Base-by-base conservation (phyloP, 2,797 vertebrate genomes). In the Champsocephalus gunnari region DNA sequence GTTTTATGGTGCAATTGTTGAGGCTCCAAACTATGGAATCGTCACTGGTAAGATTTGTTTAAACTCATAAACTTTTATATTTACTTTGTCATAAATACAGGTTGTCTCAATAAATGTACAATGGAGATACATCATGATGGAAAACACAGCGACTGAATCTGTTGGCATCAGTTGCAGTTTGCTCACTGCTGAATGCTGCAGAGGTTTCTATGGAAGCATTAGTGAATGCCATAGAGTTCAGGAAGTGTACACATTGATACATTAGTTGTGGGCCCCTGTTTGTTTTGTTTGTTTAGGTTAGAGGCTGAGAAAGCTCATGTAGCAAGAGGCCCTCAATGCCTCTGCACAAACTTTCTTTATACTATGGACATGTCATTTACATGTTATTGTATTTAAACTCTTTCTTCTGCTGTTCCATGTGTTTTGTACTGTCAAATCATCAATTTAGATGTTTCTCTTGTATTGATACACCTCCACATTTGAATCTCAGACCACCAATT, bases 11-110 rank as follows among this genome's bases (percentile, higher is more conserved):
- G 98, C 97, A 0, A 87, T 99, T 77, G 92, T 98, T 13, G 97
- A 99, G 83, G 95, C 98, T 67, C 97, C 98, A 68, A 98, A 99
- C 94, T 99, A 99, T 90, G 97, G 97, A 74, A 99, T 99, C 12
- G 96, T 99, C 87, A 99, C 97, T 75, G 98, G 98, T 99, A 94
- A 92, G 95, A 87, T 75, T 14, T 49, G 44, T 45, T 11, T 28
- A 43, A 21, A 9, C 17, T 45, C 34, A 38, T 12, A 63, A 34
- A 17, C 17, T 24, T 73, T 66, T 14, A 11, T 16, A 16, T 21
- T 17, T 13, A 34, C 48, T 1, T 1, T 59, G 10, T 48, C 4
- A 51, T 8, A 12, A 38, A 24, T 10, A 24, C 13, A 17, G 11
- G 24, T 12, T 3, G 7, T 59, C 24, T 53, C 7, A 24, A 2